phyloP scores from a whole-genome alignment of 1,140 invertebrate genomes.

The Venturia canescens region DNA sequence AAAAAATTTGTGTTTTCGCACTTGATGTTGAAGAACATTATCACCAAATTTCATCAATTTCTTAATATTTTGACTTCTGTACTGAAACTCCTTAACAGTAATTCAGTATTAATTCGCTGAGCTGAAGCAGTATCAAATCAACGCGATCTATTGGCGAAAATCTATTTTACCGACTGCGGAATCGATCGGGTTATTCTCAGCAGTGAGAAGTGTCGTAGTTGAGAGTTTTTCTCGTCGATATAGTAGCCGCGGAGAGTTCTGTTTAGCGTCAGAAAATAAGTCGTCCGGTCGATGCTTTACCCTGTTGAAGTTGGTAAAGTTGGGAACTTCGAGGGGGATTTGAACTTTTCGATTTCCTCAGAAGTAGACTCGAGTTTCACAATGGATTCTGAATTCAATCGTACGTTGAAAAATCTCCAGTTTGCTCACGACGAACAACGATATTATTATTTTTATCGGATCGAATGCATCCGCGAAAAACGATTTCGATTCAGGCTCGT shows the following conservation, averaged over 20 bases:
- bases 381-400: background rate
- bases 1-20: too few relatives aligned
- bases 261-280: background rate
- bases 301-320: background rate
- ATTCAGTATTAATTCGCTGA: too few relatives aligned
- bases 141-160: background rate
- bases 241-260: background rate
- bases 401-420: background rate
- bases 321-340: background rate
- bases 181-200: background rate
- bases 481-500: too few relatives aligned
- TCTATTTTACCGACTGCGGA: conserved; percentile 9
- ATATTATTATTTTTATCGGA: background rate
- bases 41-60: too few relatives aligned
- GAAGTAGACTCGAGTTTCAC: background rate
- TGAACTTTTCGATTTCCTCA: background rate
- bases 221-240: background rate
- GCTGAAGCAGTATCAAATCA: background rate
- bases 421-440: background rate
- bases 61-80: too few relatives aligned
- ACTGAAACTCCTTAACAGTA: too few relatives aligned
- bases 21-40: too few relatives aligned
- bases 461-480: too few relatives aligned
- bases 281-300: conserved; percentile 15
- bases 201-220: background rate